These are phyloP conservation scores for Lepidocolaptes lacrymiger DNA, from an alignment of 2,797 vertebrate genomes.

Conservation along the genomic window DNA sequence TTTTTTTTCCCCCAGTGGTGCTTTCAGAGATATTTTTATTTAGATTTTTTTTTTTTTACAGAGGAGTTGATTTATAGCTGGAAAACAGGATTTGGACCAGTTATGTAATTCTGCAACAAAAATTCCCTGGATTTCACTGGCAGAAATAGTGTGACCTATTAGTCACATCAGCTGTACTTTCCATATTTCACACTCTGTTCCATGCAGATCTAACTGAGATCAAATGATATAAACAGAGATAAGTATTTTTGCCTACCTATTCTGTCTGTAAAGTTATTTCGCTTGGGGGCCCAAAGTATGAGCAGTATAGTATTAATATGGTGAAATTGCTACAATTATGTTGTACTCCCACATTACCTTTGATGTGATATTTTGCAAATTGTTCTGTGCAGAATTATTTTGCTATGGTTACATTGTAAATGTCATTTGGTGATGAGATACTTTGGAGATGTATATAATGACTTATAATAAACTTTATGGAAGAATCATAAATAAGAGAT, in stretches of 20 bases:
- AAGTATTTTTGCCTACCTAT: conserved; percentile 47
- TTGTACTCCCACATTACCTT: conserved; percentile 57
- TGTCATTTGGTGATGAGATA: conserved; percentile 44
- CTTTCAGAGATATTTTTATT: not conserved
- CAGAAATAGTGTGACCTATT: not conserved
- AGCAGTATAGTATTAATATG: conserved; percentile 63
- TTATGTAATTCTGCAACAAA: not conserved
- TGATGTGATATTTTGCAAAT: conserved; percentile 56
- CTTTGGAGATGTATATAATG: conserved; percentile 47
- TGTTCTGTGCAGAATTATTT: conserved; percentile 63
- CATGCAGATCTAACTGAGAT: not conserved
- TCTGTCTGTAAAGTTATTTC: conserved; percentile 34
- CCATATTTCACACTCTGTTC: not conserved
- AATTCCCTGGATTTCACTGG: not conserved
- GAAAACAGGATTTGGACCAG: not conserved
- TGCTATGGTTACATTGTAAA: conserved; percentile 46
- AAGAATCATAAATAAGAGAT: conserved; percentile 57
- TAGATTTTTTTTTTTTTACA: not conserved
- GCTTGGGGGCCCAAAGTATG: conserved; percentile 35
- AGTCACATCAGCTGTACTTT: not conserved
- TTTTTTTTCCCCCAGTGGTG: fast-evolving
- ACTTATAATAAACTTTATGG: conserved; percentile 67
- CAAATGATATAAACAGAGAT: conserved; percentile 27
- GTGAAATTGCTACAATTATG: conserved; percentile 62
- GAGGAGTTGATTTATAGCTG: not conserved